phyloP scores from a whole-genome alignment of 2,888 invertebrate genomes.

The Sylvicola cinctus region DNA sequence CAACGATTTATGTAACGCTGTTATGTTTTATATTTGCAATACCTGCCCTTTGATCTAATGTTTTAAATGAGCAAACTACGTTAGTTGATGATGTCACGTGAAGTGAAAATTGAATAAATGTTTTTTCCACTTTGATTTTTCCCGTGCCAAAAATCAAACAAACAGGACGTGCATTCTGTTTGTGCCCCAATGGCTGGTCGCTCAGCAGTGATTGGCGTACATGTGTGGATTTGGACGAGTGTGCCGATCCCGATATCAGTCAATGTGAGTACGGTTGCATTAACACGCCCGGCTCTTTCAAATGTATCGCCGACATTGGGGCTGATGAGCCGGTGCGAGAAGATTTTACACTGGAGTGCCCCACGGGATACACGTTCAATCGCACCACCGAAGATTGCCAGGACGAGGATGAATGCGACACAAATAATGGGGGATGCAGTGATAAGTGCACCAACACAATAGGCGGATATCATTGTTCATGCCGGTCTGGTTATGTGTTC shows the following conservation, averaged over 20 bases:
- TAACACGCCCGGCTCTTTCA: constrained; percentile 29
- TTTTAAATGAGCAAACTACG: too few species aligned
- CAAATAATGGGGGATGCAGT: constrained; percentile 8
- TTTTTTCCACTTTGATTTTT: not conserved
- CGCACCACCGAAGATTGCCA: constrained; percentile 8
- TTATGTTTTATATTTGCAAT: too few species aligned
- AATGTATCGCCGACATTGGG: constrained; percentile 27
- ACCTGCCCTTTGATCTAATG: too few species aligned
- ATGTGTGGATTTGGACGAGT: constrained; percentile 28
- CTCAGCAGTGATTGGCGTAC: constrained; percentile 17
- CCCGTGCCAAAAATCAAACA: not conserved
- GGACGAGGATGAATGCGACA: constrained; percentile 7
- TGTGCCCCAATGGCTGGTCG: constrained; percentile 20
- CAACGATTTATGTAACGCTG: too few species aligned
- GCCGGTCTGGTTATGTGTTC: constrained; percentile 17
- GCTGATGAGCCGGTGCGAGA: constrained; percentile 14
- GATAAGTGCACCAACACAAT: constrained; percentile 10
- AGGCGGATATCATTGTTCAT: constrained; percentile 18
- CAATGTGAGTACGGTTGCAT: constrained; percentile 27
- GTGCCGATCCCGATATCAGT: constrained; percentile 13
- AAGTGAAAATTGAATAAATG: not conserved
- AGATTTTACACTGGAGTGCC: constrained; percentile 7
- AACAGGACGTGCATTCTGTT: constrained; percentile 16
- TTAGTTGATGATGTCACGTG: too few species aligned
- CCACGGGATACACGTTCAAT: constrained; percentile 9